Evolutionary conservation across 2,888 invertebrate genomes (phyloP).

Genomic region (Ischnura elegans): DNA sequence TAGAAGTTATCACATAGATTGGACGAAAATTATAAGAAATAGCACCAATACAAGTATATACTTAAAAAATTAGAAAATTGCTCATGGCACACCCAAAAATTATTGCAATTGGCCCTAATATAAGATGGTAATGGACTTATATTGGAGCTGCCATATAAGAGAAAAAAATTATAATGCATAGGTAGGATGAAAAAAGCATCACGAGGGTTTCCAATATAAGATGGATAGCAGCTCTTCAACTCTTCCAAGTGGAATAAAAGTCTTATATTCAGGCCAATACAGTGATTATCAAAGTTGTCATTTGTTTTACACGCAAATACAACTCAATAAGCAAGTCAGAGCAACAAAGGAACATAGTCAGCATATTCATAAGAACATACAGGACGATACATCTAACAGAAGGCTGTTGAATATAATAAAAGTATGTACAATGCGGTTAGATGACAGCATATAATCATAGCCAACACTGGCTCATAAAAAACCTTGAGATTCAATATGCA

Average conservation of each 20-base stretch:
- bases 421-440: no score
- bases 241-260: no score
- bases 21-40: background rate
- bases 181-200: no score
- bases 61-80: no score
- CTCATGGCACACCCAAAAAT: no score
- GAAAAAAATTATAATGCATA: no score
- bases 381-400: background rate
- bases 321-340: background rate
- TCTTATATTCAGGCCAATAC: background rate
- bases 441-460: background rate
- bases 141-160: no score
- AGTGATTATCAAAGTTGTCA: background rate
- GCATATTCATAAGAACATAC: background rate
- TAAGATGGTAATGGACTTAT: no score
- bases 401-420: background rate
- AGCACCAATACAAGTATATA: conserved; percentile 38
- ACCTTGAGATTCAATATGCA: background rate
- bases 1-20: background rate
- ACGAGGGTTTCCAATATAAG: no score
- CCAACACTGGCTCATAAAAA: background rate
- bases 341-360: background rate
- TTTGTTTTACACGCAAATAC: no score
- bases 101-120: no score
- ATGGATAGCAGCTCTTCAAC: no score